Evolutionary conservation across 2,888 invertebrate species (phyloP).

Genomic region (Dryadula phaetusa): DNA sequence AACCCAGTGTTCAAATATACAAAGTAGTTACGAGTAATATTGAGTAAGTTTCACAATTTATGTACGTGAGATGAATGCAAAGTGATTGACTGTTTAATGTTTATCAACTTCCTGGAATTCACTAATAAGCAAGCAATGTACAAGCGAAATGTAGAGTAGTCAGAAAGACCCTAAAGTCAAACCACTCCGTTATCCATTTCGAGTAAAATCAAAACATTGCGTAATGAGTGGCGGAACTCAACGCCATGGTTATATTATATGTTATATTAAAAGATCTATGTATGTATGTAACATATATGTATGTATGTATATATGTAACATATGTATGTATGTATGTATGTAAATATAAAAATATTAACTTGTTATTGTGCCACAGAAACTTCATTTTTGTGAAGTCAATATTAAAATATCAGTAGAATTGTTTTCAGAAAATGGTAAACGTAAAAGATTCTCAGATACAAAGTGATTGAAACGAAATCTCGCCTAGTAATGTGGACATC

Average conservation of each 20-base stretch:
- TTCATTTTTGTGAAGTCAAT: neutral
- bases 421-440: conserved; percentile 20
- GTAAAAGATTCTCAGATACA: conserved; percentile 66
- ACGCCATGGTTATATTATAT: too few species aligned
- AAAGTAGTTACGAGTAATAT: neutral
- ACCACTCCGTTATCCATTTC: too few species aligned
- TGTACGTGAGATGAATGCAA: neutral
- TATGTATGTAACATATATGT: too few species aligned
- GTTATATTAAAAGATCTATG: too few species aligned
- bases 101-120: conserved; percentile 4
- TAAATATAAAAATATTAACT: neutral
- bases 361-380: neutral
- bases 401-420: neutral
- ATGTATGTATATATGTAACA: too few species aligned
- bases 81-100: neutral
- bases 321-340: neutral
- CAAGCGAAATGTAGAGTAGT: neutral
- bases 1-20: conserved; percentile 3
- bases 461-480: conserved; percentile 81
- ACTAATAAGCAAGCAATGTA: neutral
- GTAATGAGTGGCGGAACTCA: too few species aligned
- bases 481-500: conserved; percentile 74
- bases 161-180: too few species aligned
- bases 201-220: too few species aligned
- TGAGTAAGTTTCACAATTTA: conserved; percentile 13